Conservation (phyloP, 2,113 vertebrate genomes). For the Phyllostomus discolor region DNA sequence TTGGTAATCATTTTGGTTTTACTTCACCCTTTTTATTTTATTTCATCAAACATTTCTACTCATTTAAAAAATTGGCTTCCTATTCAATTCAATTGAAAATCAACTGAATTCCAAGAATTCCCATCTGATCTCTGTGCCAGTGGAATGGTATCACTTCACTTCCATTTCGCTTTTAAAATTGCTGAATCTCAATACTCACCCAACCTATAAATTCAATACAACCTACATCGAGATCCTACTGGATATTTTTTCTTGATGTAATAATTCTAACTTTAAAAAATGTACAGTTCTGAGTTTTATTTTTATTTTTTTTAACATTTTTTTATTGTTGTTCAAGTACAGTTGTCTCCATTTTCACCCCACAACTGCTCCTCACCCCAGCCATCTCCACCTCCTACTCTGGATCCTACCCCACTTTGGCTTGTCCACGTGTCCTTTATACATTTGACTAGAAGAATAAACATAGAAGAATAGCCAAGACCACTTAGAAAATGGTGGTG, state of each 20-base stretch:
- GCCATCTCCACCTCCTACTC: no score
- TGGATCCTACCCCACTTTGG: no score
- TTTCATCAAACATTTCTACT: neutral
- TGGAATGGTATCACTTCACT: neutral
- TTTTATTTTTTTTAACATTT: no score
- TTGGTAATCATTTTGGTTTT: neutral
- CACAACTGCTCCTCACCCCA: no score
- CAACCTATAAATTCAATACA: neutral
- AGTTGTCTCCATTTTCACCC: no score
- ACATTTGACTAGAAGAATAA: neutral
- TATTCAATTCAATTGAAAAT: neutral
- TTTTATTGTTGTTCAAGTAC: no score
- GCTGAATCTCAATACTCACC: neutral
- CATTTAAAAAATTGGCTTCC: conserved; percentile 3
- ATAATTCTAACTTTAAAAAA: no score
- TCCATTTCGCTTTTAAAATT: neutral
- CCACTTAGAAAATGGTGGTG: neutral
- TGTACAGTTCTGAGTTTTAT: no score
- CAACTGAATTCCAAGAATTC: neutral
- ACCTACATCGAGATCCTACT: neutral
- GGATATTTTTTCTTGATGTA: neutral
- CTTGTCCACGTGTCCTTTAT: no score
- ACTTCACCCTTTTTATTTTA: neutral
- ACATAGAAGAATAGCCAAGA: neutral
- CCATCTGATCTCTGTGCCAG: neutral